phyloP scores from a whole-genome alignment of 2,113 vertebrate genomes.

The Periophthalmodon schlosseri region DNA sequence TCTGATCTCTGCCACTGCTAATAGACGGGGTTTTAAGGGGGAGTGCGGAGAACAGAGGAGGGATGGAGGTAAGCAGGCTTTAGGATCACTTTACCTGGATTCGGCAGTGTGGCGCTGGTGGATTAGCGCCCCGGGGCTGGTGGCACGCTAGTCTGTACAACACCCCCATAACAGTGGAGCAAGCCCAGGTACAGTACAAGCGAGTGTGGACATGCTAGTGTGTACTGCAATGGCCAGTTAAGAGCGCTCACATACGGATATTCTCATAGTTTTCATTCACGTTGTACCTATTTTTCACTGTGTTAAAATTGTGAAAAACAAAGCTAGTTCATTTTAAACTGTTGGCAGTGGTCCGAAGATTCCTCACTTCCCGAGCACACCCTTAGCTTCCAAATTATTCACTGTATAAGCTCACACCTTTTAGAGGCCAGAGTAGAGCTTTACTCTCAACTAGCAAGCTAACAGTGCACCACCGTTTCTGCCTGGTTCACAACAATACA shows the following conservation, averaged over 20 bases:
- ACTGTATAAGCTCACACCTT: too few species aligned
- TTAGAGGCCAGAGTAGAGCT: too few species aligned
- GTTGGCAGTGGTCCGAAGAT: too few species aligned
- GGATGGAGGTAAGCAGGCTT: constrained; percentile 72
- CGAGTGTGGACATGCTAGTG: constrained; percentile 29
- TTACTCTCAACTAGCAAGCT: too few species aligned
- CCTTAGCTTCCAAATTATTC: too few species aligned
- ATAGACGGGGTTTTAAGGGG: constrained; percentile 70
- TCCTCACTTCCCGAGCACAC: too few species aligned
- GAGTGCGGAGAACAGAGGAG: constrained; percentile 68
- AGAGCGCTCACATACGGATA: background rate
- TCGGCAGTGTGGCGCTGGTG: constrained; percentile 75
- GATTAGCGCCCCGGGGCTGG: constrained; percentile 76
- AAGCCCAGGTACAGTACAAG: constrained; percentile 55
- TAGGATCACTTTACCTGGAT: constrained; percentile 84
- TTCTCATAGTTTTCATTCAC: too few species aligned
- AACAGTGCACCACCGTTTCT: too few species aligned
- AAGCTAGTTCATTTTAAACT: too few species aligned
- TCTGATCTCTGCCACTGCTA: constrained; percentile 77
- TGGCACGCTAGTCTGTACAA: constrained; percentile 76
- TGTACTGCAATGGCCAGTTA: constrained; percentile 46
- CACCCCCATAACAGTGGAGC: constrained; percentile 47
- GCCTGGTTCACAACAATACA: too few species aligned
- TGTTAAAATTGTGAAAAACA: too few species aligned
- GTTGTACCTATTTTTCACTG: too few species aligned